These are phyloP conservation scores for Gallinago paraguaiae DNA, from an alignment of 2,113 vertebrate genomes.

Conservation along the genomic window DNA sequence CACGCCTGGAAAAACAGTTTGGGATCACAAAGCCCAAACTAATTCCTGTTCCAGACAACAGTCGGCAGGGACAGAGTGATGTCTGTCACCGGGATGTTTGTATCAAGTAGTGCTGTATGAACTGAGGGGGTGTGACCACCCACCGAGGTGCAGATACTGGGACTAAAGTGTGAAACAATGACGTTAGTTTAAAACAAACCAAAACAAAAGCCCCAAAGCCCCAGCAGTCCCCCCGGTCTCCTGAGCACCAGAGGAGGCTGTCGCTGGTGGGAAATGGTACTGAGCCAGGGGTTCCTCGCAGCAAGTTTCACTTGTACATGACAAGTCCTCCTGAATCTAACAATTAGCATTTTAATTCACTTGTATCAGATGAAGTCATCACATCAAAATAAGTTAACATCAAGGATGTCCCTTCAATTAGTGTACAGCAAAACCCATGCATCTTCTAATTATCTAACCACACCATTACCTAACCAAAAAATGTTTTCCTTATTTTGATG, in stretches of 20 bases:
- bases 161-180: background rate
- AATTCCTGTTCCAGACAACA: background rate
- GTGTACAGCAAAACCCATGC: background rate
- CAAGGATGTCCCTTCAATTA: background rate
- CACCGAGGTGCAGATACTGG: background rate
- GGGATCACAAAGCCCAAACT: background rate
- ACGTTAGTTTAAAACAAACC: background rate
- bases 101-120: no score
- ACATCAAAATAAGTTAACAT: background rate
- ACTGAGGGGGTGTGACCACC: background rate
- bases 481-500: background rate
- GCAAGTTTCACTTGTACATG: background rate
- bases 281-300: background rate
- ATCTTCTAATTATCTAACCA: background rate
- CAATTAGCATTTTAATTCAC: background rate
- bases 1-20: background rate
- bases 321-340: background rate
- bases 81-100: background rate
- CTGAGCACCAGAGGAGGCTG: background rate
- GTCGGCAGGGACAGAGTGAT: background rate
- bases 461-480: background rate
- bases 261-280: background rate
- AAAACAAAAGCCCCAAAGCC: rapidly evolving
- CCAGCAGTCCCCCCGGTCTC: background rate
- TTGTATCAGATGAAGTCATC: background rate